A percentile compares a stretch with the other conserved stretches of the same genome.
phyloP scores from a whole-genome alignment of 2,113 vertebrate species.

The Callithrix jacchus region DNA sequence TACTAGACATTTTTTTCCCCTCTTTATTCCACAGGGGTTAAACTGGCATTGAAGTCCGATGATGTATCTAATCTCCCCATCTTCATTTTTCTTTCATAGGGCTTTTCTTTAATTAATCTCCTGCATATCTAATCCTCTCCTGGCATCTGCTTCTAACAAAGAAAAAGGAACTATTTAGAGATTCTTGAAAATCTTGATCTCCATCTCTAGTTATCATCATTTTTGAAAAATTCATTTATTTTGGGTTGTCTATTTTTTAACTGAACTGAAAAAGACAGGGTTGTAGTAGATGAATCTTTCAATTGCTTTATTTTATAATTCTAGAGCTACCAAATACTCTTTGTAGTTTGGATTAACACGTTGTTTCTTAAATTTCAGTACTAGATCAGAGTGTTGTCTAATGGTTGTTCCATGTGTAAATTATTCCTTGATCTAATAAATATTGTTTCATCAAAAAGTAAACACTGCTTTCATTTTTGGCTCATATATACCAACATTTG shows the following conservation, averaged over 20 bases:
- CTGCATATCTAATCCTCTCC: not conserved
- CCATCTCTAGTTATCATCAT: not conserved
- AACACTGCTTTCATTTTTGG: constrained; percentile 61
- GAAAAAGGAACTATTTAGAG: not conserved
- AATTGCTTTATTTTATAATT: not conserved
- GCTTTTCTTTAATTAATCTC: not conserved
- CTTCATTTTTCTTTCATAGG: not conserved
- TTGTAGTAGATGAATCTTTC: not conserved
- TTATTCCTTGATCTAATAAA: constrained; percentile 64
- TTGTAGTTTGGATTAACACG: not conserved
- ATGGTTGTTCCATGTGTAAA: constrained; percentile 44
- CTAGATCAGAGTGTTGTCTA: not conserved
- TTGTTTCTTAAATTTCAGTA: constrained; percentile 7
- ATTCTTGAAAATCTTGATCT: not conserved
- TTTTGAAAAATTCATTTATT: not conserved
- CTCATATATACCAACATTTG: constrained; percentile 27
- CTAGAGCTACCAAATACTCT: not conserved
- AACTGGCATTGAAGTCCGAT: not conserved
- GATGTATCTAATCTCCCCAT: no score
- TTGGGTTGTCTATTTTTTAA: not conserved
- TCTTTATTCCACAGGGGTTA: not conserved
- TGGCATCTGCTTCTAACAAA: not conserved
- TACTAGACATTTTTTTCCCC: not conserved
- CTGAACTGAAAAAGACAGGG: not conserved
- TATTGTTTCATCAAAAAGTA: constrained; percentile 61